Percentiles rank a stretch among this genome's conserved stretches.
These are phyloP conservation scores for Homalodisca vitripennis DNA, from an alignment of 1,140 invertebrate species.

Conservation along the genomic window DNA sequence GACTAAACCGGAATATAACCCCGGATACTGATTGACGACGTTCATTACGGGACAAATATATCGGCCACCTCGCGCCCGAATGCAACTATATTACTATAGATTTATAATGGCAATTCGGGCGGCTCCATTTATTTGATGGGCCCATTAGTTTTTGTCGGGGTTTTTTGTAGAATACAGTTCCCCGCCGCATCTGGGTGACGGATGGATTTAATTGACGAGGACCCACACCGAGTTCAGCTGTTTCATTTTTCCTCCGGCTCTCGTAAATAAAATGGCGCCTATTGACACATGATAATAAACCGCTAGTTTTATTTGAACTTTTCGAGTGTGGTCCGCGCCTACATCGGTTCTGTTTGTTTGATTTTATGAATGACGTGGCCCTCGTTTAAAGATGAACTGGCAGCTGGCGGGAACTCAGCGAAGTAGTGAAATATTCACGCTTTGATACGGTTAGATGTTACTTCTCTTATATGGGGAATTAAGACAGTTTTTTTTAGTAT, in stretches of 20 bases:
- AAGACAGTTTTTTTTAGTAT: no score
- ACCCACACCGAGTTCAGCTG: slow-evolving; percentile 9
- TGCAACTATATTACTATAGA: background rate
- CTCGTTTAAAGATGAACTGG: no score
- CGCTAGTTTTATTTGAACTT: slow-evolving; percentile 23
- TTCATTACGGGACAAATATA: background rate
- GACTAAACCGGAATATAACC: background rate
- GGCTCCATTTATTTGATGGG: slow-evolving; percentile 11
- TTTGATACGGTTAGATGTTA: no score
- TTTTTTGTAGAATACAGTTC: background rate
- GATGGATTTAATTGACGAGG: slow-evolving; percentile 19
- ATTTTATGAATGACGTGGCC: no score
- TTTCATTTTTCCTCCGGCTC: slow-evolving; percentile 6
- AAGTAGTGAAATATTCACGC: no score
- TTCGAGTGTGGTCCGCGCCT: no score
- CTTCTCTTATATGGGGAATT: no score
- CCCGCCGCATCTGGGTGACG: background rate
- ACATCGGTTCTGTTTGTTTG: no score
- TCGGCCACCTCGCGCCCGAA: background rate
- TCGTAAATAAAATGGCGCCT: slow-evolving; percentile 11
- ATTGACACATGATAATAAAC: slow-evolving; percentile 24
- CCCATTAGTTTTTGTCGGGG: slow-evolving; percentile 19
- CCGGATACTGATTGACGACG: background rate
- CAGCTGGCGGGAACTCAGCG: no score
- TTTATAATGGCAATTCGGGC: slow-evolving; percentile 19